Evolutionary conservation across 1,140 invertebrate genomes (phyloP), one percentile per base, ranked within the genome.

Genomic region (Drosophila pachea): DNA sequence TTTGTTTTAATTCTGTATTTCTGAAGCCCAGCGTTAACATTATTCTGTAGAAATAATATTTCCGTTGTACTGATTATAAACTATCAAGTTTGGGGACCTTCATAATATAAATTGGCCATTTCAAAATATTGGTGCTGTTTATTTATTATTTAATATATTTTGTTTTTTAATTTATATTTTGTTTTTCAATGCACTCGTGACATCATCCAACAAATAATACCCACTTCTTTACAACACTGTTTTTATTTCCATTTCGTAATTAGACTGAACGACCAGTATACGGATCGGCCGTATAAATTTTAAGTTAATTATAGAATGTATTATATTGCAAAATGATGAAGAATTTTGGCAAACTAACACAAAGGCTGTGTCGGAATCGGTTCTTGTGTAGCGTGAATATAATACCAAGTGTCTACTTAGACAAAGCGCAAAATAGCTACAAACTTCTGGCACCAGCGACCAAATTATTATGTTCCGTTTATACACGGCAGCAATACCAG

Each of bases 191-290:
- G 50, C 16, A n/a, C 36, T 11, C 7, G 7, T 32, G 33, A 60
- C 40, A 63, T 38, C 58, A 29, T 38, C 55, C 29, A 31, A 42
- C 6, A 7, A 22, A 7, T 9, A 11, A 35, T 31, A 4, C 42
- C 4, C 5, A 9, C 1, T 40, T 8, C 43, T 74, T 68, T 68
- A 29, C 78, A 82, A 63, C 78, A 82, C 78, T 78, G 29, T 31
- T 65, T 81, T 74, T 35, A 38, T 22, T 36, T 29, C 42, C 43
- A 82, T 81, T 82, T 81, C 78, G 79, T 81, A 78, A 78, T 68
- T 66, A 36, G 42, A 16, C 50, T 49, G 8, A 31, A 47, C 50
- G 7, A 45, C 47, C 5, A 45, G 50, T 32, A 63, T 53, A 42
- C 53, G n/a, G 38, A 32, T 12, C 5, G 22, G n/a, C 11, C 12